Evolutionary conservation across 2,888 invertebrate genomes (phyloP).

Genomic region (Dryocosmus kuriphilus): DNA sequence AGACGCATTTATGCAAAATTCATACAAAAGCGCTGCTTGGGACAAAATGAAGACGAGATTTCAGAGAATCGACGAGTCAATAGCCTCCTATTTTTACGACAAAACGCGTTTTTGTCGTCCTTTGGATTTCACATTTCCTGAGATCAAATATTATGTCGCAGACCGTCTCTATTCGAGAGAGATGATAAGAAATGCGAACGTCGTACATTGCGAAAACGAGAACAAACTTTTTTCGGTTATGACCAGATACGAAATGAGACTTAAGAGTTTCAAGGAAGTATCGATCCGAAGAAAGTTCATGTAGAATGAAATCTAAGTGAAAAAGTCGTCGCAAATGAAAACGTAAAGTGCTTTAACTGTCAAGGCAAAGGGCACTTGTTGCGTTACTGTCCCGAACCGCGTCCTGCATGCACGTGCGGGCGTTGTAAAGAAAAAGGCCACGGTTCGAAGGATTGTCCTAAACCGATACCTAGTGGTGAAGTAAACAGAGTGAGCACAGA

Average conservation of each 20-base stretch:
- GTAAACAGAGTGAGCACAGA: conserved; percentile 11
- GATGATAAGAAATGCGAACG: conserved; percentile 39
- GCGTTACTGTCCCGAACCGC: conserved; percentile 23
- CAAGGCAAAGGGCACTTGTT: conserved; percentile 21
- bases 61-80: conserved; percentile 41
- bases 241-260: conserved; percentile 1
- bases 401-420: not conserved
- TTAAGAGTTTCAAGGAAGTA: conserved; percentile 8
- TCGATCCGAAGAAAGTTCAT: not conserved
- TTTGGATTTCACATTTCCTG: conserved; percentile 40
- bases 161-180: conserved; percentile 44
- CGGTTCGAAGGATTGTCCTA: conserved; percentile 18
- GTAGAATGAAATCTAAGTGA: not conserved
- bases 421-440: conserved; percentile 30
- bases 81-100: conserved; percentile 47
- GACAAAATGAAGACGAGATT: conserved; percentile 43
- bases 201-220: conserved; percentile 11
- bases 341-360: conserved; percentile 40
- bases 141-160: conserved; percentile 46
- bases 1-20: conserved; percentile 43
- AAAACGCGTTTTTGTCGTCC: conserved; percentile 47
- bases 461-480: not conserved
- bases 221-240: conserved; percentile 33
- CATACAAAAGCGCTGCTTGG: conserved; percentile 43
- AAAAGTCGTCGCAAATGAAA: too few relatives aligned